Evolutionary conservation across 2,797 vertebrate species (phyloP), one percentile per base, ranked within the genome.

Genomic region (Trachops cirrhosus): DNA sequence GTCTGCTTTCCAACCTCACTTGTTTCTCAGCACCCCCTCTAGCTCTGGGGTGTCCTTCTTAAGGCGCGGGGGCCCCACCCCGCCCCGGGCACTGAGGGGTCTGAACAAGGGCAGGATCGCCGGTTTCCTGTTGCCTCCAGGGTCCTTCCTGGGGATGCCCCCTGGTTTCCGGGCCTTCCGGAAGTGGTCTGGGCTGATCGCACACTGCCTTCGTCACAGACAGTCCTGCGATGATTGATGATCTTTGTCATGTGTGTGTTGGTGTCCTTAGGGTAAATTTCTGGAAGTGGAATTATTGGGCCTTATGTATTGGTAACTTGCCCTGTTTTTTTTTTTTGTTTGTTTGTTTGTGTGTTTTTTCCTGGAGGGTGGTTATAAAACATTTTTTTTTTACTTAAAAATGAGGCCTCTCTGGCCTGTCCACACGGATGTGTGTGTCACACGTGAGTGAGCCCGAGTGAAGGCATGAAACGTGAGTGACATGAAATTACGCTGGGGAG

Each of bases 401-500:
- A 95, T 10, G 46, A 85, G 54, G 37, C 37, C 52, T 86, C 59
- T 46, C 32, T 19, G 26, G 74, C 22, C 54, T 73, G 5, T 71
- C 32, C 57, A 73, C 37, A 86, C 70, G 37, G 26, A 52, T 89
- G 8, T 41, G 15, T 10, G 26, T 78, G 34, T 89, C 77, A 91
- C 19, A 29, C 18, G 37, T 4, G 64, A 92, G 74, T 50, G 82
- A 70, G 52, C 15, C 32, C 34, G 89, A 71, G 6, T 73, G 62
- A 91, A 50, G 95, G 86, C 68, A 89, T 22, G 91, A 64, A 97
- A 95, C 89, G 91, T 44, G 86, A 93, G 77, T 87, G 52, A 97
- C 80, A 41, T 4, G 94, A 96, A 93, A 79, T 90, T 41, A 96
- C 97, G 96, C 96, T 97, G 95, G 95, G 90, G 22, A 84, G 15